Conservation (phyloP, 2,113 vertebrate species). For the Lophura nycthemera region DNA sequence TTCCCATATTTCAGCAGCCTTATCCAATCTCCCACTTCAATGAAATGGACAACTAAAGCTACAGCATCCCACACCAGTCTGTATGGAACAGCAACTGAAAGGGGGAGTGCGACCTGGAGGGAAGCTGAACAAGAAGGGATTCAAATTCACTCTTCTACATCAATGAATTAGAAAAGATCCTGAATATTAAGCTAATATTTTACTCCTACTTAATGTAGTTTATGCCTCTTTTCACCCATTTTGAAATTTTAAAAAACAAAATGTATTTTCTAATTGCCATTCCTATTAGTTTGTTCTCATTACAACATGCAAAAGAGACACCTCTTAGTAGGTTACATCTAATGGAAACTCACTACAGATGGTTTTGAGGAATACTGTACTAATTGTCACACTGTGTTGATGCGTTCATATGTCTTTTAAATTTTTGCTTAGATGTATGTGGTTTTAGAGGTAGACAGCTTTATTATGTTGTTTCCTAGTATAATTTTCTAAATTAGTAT, state of each 20-base stretch:
- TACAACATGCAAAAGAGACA: not conserved
- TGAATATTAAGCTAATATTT: not conserved
- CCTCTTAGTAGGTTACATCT: not conserved
- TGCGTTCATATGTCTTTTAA: not conserved
- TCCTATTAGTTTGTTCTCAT: not conserved
- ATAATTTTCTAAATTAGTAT: not conserved
- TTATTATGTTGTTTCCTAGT: not conserved
- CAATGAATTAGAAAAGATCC: not conserved
- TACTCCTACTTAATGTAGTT: not conserved
- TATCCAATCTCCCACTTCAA: not conserved
- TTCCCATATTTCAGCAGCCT: not conserved
- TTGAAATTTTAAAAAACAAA: not conserved
- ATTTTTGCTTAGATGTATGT: not conserved
- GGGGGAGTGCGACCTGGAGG: not conserved
- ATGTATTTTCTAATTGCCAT: not conserved
- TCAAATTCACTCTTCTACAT: not conserved
- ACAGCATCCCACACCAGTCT: not conserved
- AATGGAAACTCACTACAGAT: not conserved
- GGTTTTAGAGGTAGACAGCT: not conserved
- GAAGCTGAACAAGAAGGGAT: not conserved
- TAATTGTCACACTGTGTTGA: not conserved
- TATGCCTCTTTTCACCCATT: rapidly evolving
- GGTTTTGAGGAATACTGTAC: not conserved
- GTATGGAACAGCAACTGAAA: not conserved
- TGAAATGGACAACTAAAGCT: not conserved